Evolutionary conservation across 2,888 invertebrate species (phyloP).

Genomic region (Perithous albicinctus): DNA sequence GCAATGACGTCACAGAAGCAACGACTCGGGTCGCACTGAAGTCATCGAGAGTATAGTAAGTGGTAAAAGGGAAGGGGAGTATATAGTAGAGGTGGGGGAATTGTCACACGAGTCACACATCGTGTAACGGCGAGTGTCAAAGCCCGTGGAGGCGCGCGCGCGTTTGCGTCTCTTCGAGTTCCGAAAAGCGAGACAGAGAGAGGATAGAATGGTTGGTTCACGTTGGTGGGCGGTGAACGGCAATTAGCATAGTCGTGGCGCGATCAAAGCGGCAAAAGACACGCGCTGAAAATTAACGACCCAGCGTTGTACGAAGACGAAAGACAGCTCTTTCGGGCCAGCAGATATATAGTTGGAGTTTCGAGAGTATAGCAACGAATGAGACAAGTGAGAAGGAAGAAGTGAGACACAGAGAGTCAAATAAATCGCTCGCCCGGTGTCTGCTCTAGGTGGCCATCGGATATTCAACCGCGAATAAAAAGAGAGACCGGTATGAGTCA

Average conservation of each 20-base stretch:
- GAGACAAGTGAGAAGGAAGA: slow-evolving; percentile 42
- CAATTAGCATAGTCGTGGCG: slow-evolving; percentile 75
- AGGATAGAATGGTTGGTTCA: slow-evolving; percentile 39
- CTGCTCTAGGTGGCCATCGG: slow-evolving; percentile 55
- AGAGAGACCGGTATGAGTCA: slow-evolving; percentile 5
- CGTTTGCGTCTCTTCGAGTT: neutral
- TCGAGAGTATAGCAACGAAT: slow-evolving; percentile 42
- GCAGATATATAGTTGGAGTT: slow-evolving; percentile 41
- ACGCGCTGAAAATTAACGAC: slow-evolving; percentile 71
- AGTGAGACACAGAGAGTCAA: slow-evolving; percentile 44
- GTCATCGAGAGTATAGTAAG: neutral
- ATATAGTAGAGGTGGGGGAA: neutral
- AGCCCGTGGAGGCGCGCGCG: slow-evolving; percentile 30
- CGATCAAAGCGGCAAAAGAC: slow-evolving; percentile 73
- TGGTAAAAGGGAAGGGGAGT: neutral
- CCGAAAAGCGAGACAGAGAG: slow-evolving; percentile 17
- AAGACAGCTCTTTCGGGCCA: slow-evolving; percentile 61
- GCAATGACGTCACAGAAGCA: slow-evolving; percentile 7
- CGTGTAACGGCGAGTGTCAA: slow-evolving; percentile 53
- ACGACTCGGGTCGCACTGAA: neutral
- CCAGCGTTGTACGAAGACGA: slow-evolving; percentile 55
- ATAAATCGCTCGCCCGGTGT: slow-evolving; percentile 65
- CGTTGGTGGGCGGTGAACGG: slow-evolving; percentile 72
- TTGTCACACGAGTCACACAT: slow-evolving; percentile 50
- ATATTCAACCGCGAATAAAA: slow-evolving; percentile 47